These are phyloP conservation scores for Chamaea fasciata DNA, from an alignment of 2,113 vertebrate species.

Conservation along the genomic window DNA sequence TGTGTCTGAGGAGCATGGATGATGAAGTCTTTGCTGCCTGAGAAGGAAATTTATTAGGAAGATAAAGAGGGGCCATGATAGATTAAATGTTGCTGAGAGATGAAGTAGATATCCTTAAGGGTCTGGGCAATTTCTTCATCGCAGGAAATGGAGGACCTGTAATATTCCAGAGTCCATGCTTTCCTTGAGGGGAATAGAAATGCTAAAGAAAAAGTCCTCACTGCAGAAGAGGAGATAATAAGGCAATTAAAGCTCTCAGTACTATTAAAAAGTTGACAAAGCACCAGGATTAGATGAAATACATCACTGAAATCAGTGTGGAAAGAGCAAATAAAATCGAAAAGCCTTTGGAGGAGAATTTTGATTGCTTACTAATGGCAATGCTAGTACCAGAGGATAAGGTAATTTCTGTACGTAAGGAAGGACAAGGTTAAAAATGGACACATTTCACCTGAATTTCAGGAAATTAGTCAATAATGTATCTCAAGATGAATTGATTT, in stretches of 20 bases:
- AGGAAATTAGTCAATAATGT: slow-evolving; percentile 65
- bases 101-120: slow-evolving; percentile 35
- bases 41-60: slow-evolving; percentile 47
- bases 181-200: slow-evolving; percentile 56
- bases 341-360: slow-evolving; percentile 62
- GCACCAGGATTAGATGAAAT: slow-evolving; percentile 54
- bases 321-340: slow-evolving; percentile 62
- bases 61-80: slow-evolving; percentile 34
- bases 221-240: slow-evolving; percentile 46
- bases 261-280: slow-evolving; percentile 67
- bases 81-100: slow-evolving; percentile 42
- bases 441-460: slow-evolving; percentile 50
- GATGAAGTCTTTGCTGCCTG: slow-evolving; percentile 14
- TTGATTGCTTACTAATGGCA: slow-evolving; percentile 67
- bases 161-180: slow-evolving; percentile 23
- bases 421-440: slow-evolving; percentile 60
- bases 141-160: neutral
- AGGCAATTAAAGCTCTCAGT: slow-evolving; percentile 65
- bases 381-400: slow-evolving; percentile 53
- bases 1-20: neutral
- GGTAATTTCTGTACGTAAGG: slow-evolving; percentile 41
- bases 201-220: slow-evolving; percentile 43
- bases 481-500: slow-evolving; percentile 53
- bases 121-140: slow-evolving; percentile 33
- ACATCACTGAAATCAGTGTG: slow-evolving; percentile 37